A percentile compares a stretch with the other conserved stretches of the same genome.
phyloP scores from a whole-genome alignment of 2,888 invertebrate species.

The Rhingia rostrata region DNA sequence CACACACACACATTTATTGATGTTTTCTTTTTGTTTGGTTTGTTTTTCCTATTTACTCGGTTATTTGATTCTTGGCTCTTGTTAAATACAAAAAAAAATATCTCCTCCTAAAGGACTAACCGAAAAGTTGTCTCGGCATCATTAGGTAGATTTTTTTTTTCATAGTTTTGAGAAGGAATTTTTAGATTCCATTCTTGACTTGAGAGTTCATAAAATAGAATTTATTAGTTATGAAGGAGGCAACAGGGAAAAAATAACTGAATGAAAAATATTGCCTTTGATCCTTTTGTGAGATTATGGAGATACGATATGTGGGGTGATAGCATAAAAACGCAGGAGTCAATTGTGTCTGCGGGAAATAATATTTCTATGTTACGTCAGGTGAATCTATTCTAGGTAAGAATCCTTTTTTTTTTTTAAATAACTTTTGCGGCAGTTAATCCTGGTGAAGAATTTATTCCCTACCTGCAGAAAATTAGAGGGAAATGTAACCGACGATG shows the following conservation, averaged over 20 bases:
- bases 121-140: slow-evolving; percentile 6
- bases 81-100: slow-evolving; percentile 19
- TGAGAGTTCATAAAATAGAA: slow-evolving; percentile 24
- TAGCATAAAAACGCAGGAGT: neutral
- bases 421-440: too few species aligned
- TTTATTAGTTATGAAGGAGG: slow-evolving; percentile 24
- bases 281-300: slow-evolving; percentile 16
- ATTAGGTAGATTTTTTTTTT: slow-evolving; percentile 18
- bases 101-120: slow-evolving; percentile 12
- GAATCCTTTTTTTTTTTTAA: too few species aligned
- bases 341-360: neutral
- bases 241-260: neutral
- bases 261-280: neutral
- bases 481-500: too few species aligned
- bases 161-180: slow-evolving; percentile 6
- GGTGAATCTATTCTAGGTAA: too few species aligned
- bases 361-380: neutral
- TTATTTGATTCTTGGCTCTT: slow-evolving; percentile 50
- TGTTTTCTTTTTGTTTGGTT: slow-evolving; percentile 32
- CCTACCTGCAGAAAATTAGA: too few species aligned
- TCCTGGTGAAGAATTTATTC: too few species aligned
- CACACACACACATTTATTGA: slow-evolving; percentile 24
- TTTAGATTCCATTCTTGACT: slow-evolving; percentile 9
- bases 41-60: slow-evolving; percentile 53
- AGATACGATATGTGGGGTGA: neutral